Percentiles rank a stretch among this genome's conserved stretches.
phyloP scores from a whole-genome alignment of 1,140 invertebrate genomes.

The Leptestheria dahalacensis region DNA sequence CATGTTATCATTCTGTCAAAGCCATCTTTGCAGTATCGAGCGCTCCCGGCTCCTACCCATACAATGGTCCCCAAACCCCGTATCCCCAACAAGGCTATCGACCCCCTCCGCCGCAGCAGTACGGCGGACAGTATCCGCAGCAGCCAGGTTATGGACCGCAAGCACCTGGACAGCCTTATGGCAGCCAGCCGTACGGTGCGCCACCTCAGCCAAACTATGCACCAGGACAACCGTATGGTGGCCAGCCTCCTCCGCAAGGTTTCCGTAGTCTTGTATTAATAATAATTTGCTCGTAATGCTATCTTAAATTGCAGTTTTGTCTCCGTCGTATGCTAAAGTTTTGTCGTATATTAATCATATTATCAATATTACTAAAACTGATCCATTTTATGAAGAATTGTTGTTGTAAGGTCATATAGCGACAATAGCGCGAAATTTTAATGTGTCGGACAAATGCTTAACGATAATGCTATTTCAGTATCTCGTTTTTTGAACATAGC shows the following conservation, averaged over 20 bases:
- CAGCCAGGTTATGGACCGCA: background rate
- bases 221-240: background rate
- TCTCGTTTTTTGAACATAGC: no score
- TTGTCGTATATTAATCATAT: no score
- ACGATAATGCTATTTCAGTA: no score
- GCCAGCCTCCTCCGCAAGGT: background rate
- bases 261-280: background rate
- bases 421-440: no score
- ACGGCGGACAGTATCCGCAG: background rate
- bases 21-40: no score
- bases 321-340: no score
- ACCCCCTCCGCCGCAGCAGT: background rate
- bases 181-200: background rate
- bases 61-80: slow-evolving; percentile 1
- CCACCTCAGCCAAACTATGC: background rate
- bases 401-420: no score
- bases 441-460: no score
- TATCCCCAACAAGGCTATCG: slow-evolving; percentile 2
- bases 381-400: no score
- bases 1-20: no score
- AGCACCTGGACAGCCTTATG: background rate
- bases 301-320: no score
- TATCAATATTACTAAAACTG: no score
- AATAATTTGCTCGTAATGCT: background rate
- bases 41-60: background rate